Conservation (phyloP, 2,113 vertebrate genomes). For the Shinisaurus crocodilurus region DNA sequence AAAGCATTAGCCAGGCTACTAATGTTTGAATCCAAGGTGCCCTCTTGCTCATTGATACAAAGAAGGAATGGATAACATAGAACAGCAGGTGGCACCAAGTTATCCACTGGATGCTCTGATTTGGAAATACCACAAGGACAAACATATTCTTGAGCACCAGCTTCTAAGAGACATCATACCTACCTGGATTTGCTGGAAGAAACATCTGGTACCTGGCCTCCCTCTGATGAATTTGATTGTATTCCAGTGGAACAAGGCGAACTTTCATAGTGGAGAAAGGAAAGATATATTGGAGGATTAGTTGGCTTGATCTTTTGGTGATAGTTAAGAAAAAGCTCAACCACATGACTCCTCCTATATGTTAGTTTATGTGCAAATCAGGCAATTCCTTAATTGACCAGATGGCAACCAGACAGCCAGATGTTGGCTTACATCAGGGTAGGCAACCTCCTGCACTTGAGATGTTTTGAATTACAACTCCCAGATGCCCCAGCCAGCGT, state of each 20-base stretch:
- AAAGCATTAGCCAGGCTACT: background rate
- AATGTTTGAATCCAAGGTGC: background rate
- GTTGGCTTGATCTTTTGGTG: background rate
- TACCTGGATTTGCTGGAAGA: background rate
- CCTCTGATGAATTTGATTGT: background rate
- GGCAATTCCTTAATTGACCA: background rate
- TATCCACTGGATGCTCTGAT: background rate
- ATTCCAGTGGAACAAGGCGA: background rate
- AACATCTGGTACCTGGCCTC: background rate
- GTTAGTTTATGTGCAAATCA: background rate
- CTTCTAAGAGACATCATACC: background rate
- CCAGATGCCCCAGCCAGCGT: too few species aligned
- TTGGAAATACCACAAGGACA: background rate
- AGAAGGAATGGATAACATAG: background rate
- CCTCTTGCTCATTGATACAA: background rate
- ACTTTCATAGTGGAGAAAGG: background rate
- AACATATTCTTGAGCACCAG: background rate
- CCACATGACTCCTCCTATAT: background rate
- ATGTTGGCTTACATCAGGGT: background rate
- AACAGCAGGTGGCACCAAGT: background rate
- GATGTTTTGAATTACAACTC: too few species aligned
- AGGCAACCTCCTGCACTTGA: too few species aligned
- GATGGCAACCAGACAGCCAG: background rate
- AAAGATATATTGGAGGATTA: background rate
- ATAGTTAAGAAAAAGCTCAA: background rate